A percentile compares a stretch with the other conserved stretches of the same genome.
These are phyloP conservation scores for Zoanthus solanderi DNA, from an alignment of 92 coral and sea anemone genomes.

Conservation along the genomic window DNA sequence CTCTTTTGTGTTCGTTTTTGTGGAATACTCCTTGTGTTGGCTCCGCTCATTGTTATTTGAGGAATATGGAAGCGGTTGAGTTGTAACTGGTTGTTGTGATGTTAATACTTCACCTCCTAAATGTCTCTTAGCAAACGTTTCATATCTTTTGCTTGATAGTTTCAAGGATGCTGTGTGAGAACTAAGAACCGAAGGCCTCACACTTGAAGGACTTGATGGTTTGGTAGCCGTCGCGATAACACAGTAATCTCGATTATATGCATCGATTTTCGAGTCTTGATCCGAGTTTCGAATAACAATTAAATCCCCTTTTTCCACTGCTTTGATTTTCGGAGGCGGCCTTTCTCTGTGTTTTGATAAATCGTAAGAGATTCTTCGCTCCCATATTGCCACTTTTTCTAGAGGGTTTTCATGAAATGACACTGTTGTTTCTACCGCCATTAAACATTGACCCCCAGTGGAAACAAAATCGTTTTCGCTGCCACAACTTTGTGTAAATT, in stretches of 20 bases:
- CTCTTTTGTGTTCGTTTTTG: constrained; percentile 41
- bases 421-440: constrained; percentile 90
- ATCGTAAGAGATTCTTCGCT: constrained; percentile 73
- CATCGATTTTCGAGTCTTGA: constrained; percentile 54
- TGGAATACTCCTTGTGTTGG: constrained; percentile 27
- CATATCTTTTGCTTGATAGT: constrained; percentile 70
- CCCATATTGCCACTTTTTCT: constrained; percentile 83
- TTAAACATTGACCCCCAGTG: constrained; percentile 80
- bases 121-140: constrained; percentile 78
- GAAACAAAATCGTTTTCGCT: constrained; percentile 51
- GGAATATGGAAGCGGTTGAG: constrained; percentile 55
- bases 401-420: constrained; percentile 86
- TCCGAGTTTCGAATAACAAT: constrained; percentile 69
- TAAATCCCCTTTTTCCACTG: constrained; percentile 70
- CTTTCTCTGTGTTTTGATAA: constrained; percentile 82
- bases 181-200: constrained; percentile 33
- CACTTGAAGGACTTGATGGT: constrained; percentile 59
- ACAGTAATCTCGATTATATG: constrained; percentile 79
- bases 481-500: constrained; percentile 24
- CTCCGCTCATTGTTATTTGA: constrained; percentile 23
- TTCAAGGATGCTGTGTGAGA: constrained; percentile 45
- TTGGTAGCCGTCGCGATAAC: constrained; percentile 86
- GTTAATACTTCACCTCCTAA: constrained; percentile 68
- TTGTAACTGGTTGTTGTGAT: constrained; percentile 47
- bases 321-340: constrained; percentile 45